Percentiles rank a stretch among this genome's conserved stretches.
These are phyloP conservation scores for Podabrus alpinus DNA, from an alignment of 2,888 invertebrate species.

Conservation along the genomic window DNA sequence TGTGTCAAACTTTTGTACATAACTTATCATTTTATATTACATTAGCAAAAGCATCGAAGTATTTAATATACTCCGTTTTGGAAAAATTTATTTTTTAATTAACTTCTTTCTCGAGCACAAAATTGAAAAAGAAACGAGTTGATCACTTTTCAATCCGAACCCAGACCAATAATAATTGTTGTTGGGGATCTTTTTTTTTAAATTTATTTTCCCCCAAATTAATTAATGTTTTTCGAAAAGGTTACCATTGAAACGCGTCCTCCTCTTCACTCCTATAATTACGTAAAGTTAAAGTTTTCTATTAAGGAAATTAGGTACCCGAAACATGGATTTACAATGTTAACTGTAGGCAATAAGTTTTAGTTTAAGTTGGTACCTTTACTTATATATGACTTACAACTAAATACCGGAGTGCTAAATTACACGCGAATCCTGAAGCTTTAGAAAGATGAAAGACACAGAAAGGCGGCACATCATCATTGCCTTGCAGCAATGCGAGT, in stretches of 20 bases:
- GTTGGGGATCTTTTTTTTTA: too few relatives aligned
- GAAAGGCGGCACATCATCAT: slow-evolving; percentile 47
- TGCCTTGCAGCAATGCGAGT: slow-evolving; percentile 36
- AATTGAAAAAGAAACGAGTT: too few relatives aligned
- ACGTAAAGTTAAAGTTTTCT: not conserved
- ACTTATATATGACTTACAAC: slow-evolving; percentile 7
- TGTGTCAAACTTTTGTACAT: not conserved
- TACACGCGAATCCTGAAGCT: slow-evolving; percentile 18
- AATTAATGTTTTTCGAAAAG: not conserved
- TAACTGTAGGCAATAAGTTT: not conserved
- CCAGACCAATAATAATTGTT: too few relatives aligned
- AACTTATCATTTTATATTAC: not conserved
- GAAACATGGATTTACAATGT: not conserved
- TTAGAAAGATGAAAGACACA: slow-evolving; percentile 25
- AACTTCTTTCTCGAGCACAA: not conserved
- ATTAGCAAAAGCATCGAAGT: not conserved
- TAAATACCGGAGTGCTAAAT: slow-evolving; percentile 17
- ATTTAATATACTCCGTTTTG: not conserved
- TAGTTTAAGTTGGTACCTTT: slow-evolving; percentile 2
- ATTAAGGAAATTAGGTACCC: not conserved
- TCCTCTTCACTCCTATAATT: not conserved
- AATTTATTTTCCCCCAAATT: not conserved
- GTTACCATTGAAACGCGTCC: not conserved
- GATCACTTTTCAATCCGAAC: too few relatives aligned
- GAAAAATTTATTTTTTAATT: not conserved